A percentile compares a stretch with the other conserved stretches of the same genome.
Conservation (phyloP, 2,888 invertebrate genomes). For the Heliconius erato region DNA sequence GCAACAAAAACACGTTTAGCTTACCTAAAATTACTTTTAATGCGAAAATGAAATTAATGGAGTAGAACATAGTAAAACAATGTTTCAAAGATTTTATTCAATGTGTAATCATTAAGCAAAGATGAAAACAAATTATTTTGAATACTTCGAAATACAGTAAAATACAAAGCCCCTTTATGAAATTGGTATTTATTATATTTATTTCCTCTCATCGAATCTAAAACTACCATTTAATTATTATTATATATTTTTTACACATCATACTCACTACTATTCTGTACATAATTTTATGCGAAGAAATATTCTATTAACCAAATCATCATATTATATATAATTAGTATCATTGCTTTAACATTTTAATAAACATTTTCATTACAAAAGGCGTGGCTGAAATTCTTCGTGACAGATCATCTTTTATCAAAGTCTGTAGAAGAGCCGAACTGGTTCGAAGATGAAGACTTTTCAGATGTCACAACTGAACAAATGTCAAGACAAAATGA, state of each 20-base stretch:
- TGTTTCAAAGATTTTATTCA: neutral
- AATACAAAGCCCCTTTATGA: slow-evolving; percentile 82
- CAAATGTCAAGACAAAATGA: slow-evolving; percentile 71
- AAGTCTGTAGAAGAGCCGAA: slow-evolving; percentile 81
- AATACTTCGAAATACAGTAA: slow-evolving; percentile 30
- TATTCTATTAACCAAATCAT: neutral
- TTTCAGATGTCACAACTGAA: slow-evolving; percentile 72
- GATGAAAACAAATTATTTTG: neutral
- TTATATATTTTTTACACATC: neutral
- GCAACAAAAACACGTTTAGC: slow-evolving; percentile 51
- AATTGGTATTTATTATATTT: slow-evolving; percentile 65
- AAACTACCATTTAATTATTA: neutral
- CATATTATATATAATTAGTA: neutral
- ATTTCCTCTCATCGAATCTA: slow-evolving; percentile 13
- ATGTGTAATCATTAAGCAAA: neutral
- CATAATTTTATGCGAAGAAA: neutral
- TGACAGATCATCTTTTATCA: slow-evolving; percentile 83
- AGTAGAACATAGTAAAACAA: neutral
- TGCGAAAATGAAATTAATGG: neutral
- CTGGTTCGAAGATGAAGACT: slow-evolving; percentile 78
- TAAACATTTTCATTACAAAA: slow-evolving; percentile 58
- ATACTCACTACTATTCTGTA: slow-evolving; percentile 1
- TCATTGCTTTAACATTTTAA: slow-evolving; percentile 46
- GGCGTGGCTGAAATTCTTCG: slow-evolving; percentile 87
- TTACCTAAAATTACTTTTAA: neutral